phyloP scores from a whole-genome alignment of 1,140 invertebrate species.

The Portunus trituberculatus region DNA sequence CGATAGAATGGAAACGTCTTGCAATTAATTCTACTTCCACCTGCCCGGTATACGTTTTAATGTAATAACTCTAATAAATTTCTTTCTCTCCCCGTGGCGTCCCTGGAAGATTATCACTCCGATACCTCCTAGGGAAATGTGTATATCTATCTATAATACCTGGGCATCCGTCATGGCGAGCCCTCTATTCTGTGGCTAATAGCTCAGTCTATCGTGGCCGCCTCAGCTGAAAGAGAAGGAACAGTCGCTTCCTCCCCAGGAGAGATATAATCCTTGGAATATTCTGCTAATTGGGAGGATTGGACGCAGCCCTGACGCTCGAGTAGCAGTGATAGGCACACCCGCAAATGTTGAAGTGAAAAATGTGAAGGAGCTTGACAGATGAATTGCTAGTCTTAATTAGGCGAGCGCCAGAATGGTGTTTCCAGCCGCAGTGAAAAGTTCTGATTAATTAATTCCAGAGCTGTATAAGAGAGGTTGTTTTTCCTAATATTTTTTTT shows the following conservation, averaged over 20 bases:
- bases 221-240: too few species aligned
- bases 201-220: too few species aligned
- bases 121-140: too few species aligned
- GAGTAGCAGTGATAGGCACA: neutral
- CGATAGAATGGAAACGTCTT: too few species aligned
- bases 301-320: neutral
- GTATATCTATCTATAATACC: too few species aligned
- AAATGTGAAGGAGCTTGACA: neutral
- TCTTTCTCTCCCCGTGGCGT: too few species aligned
- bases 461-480: neutral
- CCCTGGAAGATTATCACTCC: too few species aligned
- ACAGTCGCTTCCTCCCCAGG: neutral
- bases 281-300: neutral
- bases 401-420: neutral
- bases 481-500: neutral
- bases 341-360: neutral
- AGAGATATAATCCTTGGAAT: neutral
- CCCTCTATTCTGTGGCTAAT: too few species aligned
- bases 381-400: conserved; percentile 11
- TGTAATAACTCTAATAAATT: too few species aligned
- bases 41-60: too few species aligned
- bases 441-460: neutral
- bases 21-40: too few species aligned
- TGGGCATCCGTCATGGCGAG: too few species aligned
- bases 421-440: neutral